Conservation (phyloP, 92 coral and sea anemone species). For the Epizoanthus rinbou region DNA sequence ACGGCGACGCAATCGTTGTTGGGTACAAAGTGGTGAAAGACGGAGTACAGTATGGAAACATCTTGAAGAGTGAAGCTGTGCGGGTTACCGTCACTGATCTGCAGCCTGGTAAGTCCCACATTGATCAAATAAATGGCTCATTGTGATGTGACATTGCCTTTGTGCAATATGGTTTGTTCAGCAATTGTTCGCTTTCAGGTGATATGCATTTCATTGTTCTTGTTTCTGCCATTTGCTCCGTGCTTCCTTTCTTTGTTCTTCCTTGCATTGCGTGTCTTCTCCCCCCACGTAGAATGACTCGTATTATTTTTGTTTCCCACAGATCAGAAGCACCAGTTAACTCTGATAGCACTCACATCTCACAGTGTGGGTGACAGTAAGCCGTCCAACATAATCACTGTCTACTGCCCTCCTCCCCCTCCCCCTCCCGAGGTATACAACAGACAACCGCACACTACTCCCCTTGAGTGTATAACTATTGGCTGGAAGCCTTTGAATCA, state of each 20-base stretch:
- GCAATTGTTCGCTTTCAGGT: no score
- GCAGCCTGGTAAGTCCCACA: conserved; percentile 41
- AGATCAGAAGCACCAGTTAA: conserved; percentile 38
- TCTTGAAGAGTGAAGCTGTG: conserved; percentile 51
- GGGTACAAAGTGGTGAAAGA: conserved; percentile 68
- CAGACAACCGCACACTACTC: conserved; percentile 40
- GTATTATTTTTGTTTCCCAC: conserved; percentile 32
- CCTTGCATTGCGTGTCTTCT: no score
- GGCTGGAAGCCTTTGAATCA: conserved; percentile 56
- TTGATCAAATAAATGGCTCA: no score
- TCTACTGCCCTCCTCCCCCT: conserved; percentile 79
- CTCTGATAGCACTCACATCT: conserved; percentile 67
- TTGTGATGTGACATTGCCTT: background rate
- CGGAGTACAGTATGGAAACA: conserved; percentile 53
- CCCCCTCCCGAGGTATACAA: conserved; percentile 65
- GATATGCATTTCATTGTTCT: no score
- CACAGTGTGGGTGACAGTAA: conserved; percentile 86
- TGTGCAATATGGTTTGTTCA: background rate
- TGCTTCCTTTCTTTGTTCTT: no score
- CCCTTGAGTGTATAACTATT: conserved; percentile 50
- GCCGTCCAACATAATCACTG: conserved; percentile 56
- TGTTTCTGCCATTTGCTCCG: no score
- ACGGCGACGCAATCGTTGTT: conserved; percentile 71
- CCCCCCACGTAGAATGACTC: background rate
- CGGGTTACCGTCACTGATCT: conserved; percentile 41